Evolutionary conservation across 1,140 invertebrate genomes (phyloP).

Genomic region (Drosophila rhopaloa): DNA sequence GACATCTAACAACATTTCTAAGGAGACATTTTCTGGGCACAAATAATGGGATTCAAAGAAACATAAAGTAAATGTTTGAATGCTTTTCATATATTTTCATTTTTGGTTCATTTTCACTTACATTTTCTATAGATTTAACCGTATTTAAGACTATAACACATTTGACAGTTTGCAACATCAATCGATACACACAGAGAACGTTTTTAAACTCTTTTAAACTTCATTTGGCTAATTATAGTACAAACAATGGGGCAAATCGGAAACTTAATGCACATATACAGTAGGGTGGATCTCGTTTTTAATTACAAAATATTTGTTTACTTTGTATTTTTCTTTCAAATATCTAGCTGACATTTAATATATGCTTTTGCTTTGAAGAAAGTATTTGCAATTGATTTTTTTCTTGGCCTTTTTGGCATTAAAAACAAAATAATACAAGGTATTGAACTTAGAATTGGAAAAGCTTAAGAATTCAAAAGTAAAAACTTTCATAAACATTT

Average conservation of each 20-base stretch:
- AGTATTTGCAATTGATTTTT: background rate
- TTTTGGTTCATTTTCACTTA: conserved; percentile 23
- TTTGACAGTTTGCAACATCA: conserved; percentile 66
- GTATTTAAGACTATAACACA: conserved; percentile 67
- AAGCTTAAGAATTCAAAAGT: too few species aligned
- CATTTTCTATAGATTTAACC: conserved; percentile 28
- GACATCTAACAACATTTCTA: conserved; percentile 38
- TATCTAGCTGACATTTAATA: too few species aligned
- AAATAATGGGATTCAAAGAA: conserved; percentile 1
- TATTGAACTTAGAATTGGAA: too few species aligned
- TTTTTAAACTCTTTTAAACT: conserved; percentile 16
- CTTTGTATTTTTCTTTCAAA: background rate
- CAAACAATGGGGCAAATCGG: background rate
- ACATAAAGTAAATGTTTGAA: conserved; percentile 9
- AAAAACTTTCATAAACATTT: too few species aligned
- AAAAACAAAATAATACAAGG: too few species aligned
- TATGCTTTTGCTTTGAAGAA: background rate
- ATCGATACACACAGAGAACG: conserved; percentile 40
- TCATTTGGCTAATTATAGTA: conserved; percentile 14
- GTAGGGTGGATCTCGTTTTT: conserved; percentile 20
- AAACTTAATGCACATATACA: conserved; percentile 17
- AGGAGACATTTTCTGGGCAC: conserved; percentile 8
- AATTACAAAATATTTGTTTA: background rate
- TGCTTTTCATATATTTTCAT: conserved; percentile 10
- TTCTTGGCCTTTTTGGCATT: too few species aligned